Conservation (phyloP, 2,113 vertebrate genomes). For the Chiloscyllium plagiosum region DNA sequence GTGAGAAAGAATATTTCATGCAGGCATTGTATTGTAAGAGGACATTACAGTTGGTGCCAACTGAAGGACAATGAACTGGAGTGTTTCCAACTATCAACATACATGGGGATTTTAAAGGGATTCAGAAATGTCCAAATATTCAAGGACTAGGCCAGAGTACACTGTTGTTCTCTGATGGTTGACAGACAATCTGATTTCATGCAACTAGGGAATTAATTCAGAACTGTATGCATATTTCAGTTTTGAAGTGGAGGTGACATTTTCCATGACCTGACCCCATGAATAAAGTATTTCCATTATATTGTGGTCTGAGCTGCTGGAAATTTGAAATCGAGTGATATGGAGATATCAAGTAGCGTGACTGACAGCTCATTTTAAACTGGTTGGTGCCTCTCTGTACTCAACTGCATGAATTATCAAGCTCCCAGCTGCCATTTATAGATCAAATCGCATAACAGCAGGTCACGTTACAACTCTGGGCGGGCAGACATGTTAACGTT, state of each 20-base stretch:
- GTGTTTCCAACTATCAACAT: neutral
- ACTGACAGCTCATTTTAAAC: constrained; percentile 11
- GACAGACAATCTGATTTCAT: constrained; percentile 12
- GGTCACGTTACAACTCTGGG: neutral
- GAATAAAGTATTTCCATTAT: constrained; percentile 25
- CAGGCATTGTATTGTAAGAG: neutral
- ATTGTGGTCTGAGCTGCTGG: neutral
- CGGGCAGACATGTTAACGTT: neutral
- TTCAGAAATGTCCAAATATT: neutral
- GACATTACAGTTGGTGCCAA: neutral
- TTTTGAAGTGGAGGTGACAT: constrained; percentile 18
- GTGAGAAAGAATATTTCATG: neutral
- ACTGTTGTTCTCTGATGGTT: neutral
- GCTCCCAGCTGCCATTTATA: constrained; percentile 12
- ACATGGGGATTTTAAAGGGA: neutral
- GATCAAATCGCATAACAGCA: neutral
- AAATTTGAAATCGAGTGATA: neutral
- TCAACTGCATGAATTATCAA: neutral
- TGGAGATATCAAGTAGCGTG: neutral
- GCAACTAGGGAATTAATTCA: constrained; percentile 1
- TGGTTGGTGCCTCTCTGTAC: neutral
- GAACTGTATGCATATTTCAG: constrained; percentile 17
- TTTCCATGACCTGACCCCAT: neutral
- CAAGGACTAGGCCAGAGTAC: neutral
- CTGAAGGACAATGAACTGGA: neutral